These are phyloP conservation scores for Meleagris gallopavo DNA, from an alignment of 2,113 vertebrate species.

Conservation along the genomic window DNA sequence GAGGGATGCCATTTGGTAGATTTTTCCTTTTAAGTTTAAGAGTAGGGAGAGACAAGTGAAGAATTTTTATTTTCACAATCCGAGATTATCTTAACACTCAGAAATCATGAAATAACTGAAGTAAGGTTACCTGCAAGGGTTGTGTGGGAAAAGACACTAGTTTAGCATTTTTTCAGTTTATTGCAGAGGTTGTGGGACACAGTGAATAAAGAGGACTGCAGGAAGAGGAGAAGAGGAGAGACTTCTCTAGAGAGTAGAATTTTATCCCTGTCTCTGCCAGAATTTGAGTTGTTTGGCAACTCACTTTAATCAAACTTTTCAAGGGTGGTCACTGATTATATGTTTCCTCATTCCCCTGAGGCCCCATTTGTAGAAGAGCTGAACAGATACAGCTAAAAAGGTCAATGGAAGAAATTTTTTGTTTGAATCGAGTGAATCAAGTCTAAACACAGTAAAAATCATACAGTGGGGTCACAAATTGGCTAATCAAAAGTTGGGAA, in stretches of 20 bases:
- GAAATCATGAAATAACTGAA: background rate
- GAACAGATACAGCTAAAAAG: background rate
- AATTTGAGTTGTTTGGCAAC: conserved; percentile 56
- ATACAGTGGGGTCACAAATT: background rate
- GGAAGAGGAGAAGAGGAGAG: background rate
- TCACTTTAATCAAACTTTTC: conserved; percentile 35
- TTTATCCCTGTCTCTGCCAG: conserved; percentile 21
- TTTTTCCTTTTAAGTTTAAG: background rate
- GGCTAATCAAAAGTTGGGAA: background rate
- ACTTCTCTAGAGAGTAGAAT: background rate
- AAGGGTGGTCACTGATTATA: background rate
- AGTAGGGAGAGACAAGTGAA: background rate
- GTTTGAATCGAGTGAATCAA: background rate
- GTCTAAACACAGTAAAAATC: background rate
- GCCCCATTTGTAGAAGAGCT: conserved; percentile 5
- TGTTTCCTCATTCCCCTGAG: background rate
- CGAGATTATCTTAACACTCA: background rate
- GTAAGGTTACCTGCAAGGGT: background rate
- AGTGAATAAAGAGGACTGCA: background rate
- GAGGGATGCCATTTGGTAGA: background rate
- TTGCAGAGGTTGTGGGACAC: background rate
- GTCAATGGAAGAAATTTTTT: background rate
- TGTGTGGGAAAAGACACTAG: background rate
- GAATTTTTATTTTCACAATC: background rate
- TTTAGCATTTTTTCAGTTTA: background rate